Evolutionary conservation across 2,888 invertebrate species (phyloP), one percentile per base, ranked within the genome.

Genomic region (Cancer borealis): DNA sequence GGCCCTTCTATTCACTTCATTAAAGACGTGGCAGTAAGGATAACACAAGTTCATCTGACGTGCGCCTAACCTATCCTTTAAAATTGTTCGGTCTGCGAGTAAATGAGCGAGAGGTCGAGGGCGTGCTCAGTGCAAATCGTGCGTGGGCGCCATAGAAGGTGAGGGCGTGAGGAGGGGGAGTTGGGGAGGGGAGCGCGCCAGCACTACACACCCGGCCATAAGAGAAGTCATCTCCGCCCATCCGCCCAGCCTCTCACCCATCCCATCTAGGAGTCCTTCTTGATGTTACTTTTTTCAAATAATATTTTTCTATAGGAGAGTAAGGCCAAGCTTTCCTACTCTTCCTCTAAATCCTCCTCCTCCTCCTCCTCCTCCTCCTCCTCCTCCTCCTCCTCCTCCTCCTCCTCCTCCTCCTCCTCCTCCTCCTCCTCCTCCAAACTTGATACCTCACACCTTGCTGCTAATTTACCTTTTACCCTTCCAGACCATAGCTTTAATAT

Each of bases 111-210:
- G 79, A 30, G 79, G 79, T 30, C 12, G 79, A 79, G 79, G 79
- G 79, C 79, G 79, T 26, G 79, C 26, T 79, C 30, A 79, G 79
- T 30, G 30, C 79, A 26, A 79, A 79, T 79, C 79, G 79, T 79
- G 79, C 79, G 79, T 79, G 79, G 79, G 79, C 79, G 79, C 79
- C 30, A 79, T 79, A 79, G 79, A 79, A 79, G 79, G 79, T 79
- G 79, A 79, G 79, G 79, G 79, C 79, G 79, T 26, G 79, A 30
- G 79, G 30, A 30, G 30, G 14, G 1, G 30, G 30, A 0, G 21
- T 14, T 5, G 17, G 14, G 79, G n/a, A 30, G 26, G 6, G 10
- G 73, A 5, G n/a, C 3, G 54, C 14, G 73, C n/a, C 21, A 73
- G 73, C 73, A 79, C 79, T 26, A 30, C 30, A 66, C 79, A 14